Percentiles rank a stretch among this genome's conserved stretches.
These are phyloP conservation scores for Pseudopodoces humilis DNA, from an alignment of 2,113 vertebrate genomes.

Conservation along the genomic window DNA sequence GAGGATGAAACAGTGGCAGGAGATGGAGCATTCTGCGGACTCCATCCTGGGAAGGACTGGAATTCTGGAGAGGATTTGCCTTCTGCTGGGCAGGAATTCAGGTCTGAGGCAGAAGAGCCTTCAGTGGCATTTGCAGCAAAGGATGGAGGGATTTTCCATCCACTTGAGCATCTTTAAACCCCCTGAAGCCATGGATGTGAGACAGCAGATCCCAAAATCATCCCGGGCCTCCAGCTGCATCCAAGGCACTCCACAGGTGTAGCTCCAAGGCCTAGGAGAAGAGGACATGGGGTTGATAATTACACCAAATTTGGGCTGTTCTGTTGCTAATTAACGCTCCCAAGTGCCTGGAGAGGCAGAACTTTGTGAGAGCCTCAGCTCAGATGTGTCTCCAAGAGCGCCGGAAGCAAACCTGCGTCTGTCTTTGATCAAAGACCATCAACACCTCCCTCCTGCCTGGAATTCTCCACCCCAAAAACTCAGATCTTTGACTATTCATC, in stretches of 20 bases:
- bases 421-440: constrained; percentile 26
- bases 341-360: constrained; percentile 22
- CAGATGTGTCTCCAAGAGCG: constrained; percentile 17
- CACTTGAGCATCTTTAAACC: not conserved
- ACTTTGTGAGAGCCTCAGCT: not conserved
- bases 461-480: constrained; percentile 1
- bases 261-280: not conserved
- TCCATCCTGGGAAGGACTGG: not conserved
- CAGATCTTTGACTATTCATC: not conserved
- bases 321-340: constrained; percentile 32
- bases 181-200: not conserved
- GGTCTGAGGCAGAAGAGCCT: not conserved
- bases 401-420: not conserved
- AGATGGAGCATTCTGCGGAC: not conserved
- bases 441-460: not conserved
- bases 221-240: not conserved
- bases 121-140: not conserved
- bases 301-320: not conserved
- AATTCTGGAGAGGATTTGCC: not conserved
- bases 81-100: not conserved
- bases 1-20: not conserved
- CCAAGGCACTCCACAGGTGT: not conserved
- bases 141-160: not conserved
- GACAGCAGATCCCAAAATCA: not conserved
- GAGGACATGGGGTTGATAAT: not conserved